Percentiles rank a stretch among this genome's conserved stretches.
Conservation (phyloP, 2,888 invertebrate species). For the Stramonita haemastoma region DNA sequence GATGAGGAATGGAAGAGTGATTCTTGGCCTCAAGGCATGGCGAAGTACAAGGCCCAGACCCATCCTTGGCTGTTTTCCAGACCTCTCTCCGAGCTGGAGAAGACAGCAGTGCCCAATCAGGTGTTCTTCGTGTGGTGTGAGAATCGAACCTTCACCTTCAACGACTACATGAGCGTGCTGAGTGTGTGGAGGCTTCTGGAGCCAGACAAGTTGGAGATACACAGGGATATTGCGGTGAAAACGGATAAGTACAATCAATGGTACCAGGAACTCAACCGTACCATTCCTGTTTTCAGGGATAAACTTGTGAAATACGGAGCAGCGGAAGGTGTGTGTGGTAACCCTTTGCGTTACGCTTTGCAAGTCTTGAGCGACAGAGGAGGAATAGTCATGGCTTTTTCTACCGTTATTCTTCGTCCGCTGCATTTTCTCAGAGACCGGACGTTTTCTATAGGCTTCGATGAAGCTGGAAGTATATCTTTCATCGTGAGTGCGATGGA, state of each 20-base stretch:
- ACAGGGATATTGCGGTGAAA: constrained; percentile 17
- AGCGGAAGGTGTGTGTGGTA: neutral
- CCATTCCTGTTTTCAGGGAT: constrained; percentile 52
- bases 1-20: neutral
- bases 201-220: constrained; percentile 68
- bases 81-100: constrained; percentile 47
- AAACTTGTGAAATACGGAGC: neutral
- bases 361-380: constrained; percentile 65
- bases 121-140: constrained; percentile 72
- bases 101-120: constrained; percentile 53
- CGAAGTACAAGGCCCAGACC: neutral
- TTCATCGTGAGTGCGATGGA: constrained; percentile 28
- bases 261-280: constrained; percentile 62
- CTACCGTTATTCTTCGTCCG: constrained; percentile 54
- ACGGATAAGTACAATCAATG: constrained; percentile 65
- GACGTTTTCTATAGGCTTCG: constrained; percentile 48
- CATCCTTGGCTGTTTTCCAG: constrained; percentile 29
- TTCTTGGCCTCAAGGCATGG: neutral
- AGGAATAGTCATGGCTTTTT: constrained; percentile 66
- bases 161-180: constrained; percentile 68
- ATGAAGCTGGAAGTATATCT: neutral
- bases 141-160: constrained; percentile 64
- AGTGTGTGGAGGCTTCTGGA: constrained; percentile 67
- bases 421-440: constrained; percentile 43
- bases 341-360: constrained; percentile 46